Base-by-base conservation (phyloP, 37 sponge, comb jelly and placozoan genomes). In the Aplysina aerophoba region DNA sequence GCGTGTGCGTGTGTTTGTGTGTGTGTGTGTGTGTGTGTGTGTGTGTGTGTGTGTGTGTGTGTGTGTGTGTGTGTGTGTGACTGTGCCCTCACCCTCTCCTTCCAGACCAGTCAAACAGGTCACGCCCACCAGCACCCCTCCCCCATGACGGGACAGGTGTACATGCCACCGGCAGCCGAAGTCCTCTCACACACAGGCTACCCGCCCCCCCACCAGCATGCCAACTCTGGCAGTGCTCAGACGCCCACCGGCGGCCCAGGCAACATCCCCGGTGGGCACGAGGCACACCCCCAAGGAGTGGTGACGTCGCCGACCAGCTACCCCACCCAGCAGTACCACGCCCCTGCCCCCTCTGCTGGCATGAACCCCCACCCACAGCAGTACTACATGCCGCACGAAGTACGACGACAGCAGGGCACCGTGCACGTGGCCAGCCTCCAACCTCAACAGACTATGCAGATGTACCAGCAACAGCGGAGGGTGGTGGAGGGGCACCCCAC, bases 21-120 rank as follows among this genome's bases (percentile, higher is more conserved):
- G 66, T 16, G 66, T 65, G 66, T 65, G 66, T 30, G 22, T 65
- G 66, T 16, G 22, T 65, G 66, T 16, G 66, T 65, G 66, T 65
- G 66, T 65, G 66, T 65, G 66, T 65, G 66, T 65, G 22, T 65
- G 66, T 65, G 66, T 65, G 66, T 65, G 66, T 65, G 66, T 16
- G 14, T 16, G 22, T 65, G 66, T 65, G 66, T 16, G 12, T 65
- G 27, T 16, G 66, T 65, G 22, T 16, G 22, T 65, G 66, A 30
- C 50, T 44, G 63, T 5, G 11, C 27, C 2, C 63, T 27, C 27
- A 4, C 63, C 63, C 20, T 71, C 34, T 71, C 73, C 28, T 33
- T 37, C 16, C 37, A 28, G 21, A 5, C 36, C 5, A 31, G 20
- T 33, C 37, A 71, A 37, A 4, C 2, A 34, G 28, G 20, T 21